Base-by-base conservation (phyloP, 2,113 vertebrate species). In the Oncorhynchus masou region DNA sequence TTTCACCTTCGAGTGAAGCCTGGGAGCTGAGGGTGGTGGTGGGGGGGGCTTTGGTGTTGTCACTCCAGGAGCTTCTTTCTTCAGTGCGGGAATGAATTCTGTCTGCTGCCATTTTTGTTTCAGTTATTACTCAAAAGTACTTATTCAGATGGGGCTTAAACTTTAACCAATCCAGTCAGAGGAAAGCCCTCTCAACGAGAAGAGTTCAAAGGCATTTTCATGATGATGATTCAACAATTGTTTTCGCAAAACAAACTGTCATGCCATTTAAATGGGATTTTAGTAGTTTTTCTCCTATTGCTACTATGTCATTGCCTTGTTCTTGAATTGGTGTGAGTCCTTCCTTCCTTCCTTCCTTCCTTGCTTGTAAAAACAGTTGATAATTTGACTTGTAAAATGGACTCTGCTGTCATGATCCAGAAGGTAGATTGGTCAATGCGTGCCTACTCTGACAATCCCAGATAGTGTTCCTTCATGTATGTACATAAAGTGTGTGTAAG, bases 361-460 rank as follows among this genome's bases (percentile, higher is more conserved):
- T 69, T 71, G 84, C 84, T 83, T 85, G 83, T 85, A 81, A 83
- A 85, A 79, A 71, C 51, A 80, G 68, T 78, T 73, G 19, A 75
- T 74, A 60, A 83, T 31, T 34, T 60, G 71, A 24, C 71, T 79
- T 34, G 70, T 80, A 74, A 16, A 85, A 68, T 57, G 75, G 86
- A 77, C 84, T 88, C 85, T 19, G 22, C 31, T 60, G 48, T 13
- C 24, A 45, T 49, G 66, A 75, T 81, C 69, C 64, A 68, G 72
- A 68, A 72, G 7, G 19, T 84, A 54, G 5, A 69, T 88, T 84
- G 73, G 60, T 87, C 75, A 64, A 79, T 71, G 78, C 25, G 85
- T 85, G 86, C 87, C 89, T 88, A 83, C 82, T 86, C 68, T 51
- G 74, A 51, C 83, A 48, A 48, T 80, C 81, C 81, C 74, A 11